Evolutionary conservation across 2,113 vertebrate species (phyloP), one percentile per base, ranked within the genome.

Genomic region (Ramphastos sulfuratus): DNA sequence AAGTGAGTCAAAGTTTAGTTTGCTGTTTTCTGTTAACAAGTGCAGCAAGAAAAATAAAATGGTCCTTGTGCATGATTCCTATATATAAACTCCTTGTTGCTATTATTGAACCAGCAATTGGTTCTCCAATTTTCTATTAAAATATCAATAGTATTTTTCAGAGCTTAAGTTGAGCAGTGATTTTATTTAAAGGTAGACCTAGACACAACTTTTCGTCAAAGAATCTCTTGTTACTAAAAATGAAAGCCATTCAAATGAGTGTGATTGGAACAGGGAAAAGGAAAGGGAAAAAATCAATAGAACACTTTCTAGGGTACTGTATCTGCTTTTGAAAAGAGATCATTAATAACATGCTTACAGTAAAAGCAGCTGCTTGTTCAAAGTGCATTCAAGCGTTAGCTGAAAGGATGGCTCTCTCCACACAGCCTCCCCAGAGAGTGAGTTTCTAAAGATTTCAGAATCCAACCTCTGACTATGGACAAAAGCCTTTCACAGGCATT

Each of bases 131-230:
- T 93, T 95, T 97, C 96, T 98, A 96, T 97, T 98, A 97, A 97
- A 97, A 97, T 98, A 97, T 97, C 97, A 97, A 97, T 97, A 97
- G 94, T 95, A 96, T 97, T 97, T 96, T 96, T 97, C 91, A 96
- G 95, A 97, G 92, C 95, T 97, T 97, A 97, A 97, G 98, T 97
- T 97, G 97, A 98, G 96, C 91, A 82, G 94, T 96, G 95, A 97
- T 97, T 97, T 97, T 98, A 97, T 97, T 97, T 97, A 97, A 97
- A 87, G 74, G 74, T 96, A 89, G 89, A 97, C 87, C 91, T 96
- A 97, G 97, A 97, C 96, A 96, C 88, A 91, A 96, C 93, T 97
- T 95, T 96, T 97, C 95, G 96, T 96, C 20, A 16, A 96, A 97
- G 95, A 96, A 97, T 96, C 95, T 96, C 97, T 95, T 97, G 92